phyloP scores from a whole-genome alignment of 1,140 invertebrate genomes.

The Macrosteles quadrilineatus region DNA sequence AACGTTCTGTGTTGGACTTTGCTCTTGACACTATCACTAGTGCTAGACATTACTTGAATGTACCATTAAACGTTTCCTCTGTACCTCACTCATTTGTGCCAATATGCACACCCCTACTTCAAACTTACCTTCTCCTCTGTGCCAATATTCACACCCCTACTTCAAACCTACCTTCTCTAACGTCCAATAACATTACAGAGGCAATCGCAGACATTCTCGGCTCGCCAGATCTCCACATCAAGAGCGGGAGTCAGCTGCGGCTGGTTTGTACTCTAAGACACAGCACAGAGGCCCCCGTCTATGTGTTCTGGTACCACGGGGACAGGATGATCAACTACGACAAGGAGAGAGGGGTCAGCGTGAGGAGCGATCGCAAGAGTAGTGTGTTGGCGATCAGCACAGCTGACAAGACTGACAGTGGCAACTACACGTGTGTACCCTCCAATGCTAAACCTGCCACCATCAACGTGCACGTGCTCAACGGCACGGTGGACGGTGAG shows the following conservation, averaged over 20 bases:
- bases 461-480: slow-evolving; percentile 83
- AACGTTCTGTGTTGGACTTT: too few species aligned
- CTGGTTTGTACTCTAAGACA: slow-evolving; percentile 70
- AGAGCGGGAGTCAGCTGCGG: slow-evolving; percentile 69
- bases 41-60: too few species aligned
- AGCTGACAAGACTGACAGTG: slow-evolving; percentile 71
- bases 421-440: slow-evolving; percentile 86
- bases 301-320: slow-evolving; percentile 71
- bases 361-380: slow-evolving; percentile 54
- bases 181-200: slow-evolving; percentile 53
- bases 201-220: slow-evolving; percentile 73
- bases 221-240: slow-evolving; percentile 72
- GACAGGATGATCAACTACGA: slow-evolving; percentile 57
- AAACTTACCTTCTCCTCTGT: too few species aligned
- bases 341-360: slow-evolving; percentile 41
- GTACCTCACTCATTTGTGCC: too few species aligned
- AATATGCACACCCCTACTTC: too few species aligned
- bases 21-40: too few species aligned
- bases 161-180: too few species aligned
- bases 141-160: too few species aligned
- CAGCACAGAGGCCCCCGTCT: slow-evolving; percentile 72
- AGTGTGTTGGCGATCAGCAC: slow-evolving; percentile 66
- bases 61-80: too few species aligned
- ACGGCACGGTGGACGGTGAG: slow-evolving; percentile 54
- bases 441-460: slow-evolving; percentile 82